Percentiles rank a stretch among this genome's conserved stretches.
phyloP scores from a whole-genome alignment of 2,113 vertebrate genomes.

The Aegotheles bennettii region DNA sequence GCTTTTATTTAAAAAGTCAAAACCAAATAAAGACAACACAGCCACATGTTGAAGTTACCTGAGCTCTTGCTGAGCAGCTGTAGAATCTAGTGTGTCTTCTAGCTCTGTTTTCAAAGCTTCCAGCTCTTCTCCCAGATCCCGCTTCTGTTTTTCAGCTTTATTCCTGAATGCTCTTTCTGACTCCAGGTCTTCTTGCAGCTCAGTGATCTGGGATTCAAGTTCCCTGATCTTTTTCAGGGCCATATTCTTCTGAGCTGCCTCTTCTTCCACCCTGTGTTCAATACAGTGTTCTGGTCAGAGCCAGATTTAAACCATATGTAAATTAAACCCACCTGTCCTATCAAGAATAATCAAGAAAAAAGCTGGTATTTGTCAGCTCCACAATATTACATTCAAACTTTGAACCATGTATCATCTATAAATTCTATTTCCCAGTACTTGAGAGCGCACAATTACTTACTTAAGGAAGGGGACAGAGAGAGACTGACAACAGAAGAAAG shows the following conservation, averaged over 20 bases:
- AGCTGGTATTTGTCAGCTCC: not conserved
- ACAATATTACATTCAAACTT: not conserved
- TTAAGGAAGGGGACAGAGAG: conserved; percentile 7
- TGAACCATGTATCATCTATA: not conserved
- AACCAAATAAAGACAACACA: not conserved
- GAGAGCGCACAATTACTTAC: not conserved
- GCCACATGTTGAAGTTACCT: conserved; percentile 73
- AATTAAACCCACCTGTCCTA: not conserved
- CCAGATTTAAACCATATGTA: not conserved
- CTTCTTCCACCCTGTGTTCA: conserved; percentile 89
- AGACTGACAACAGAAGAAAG: conserved; percentile 31
- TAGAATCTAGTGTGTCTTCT: conserved; percentile 94
- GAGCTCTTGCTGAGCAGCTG: conserved; percentile 94
- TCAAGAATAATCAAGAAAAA: not conserved
- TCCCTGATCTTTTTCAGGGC: conserved; percentile 96
- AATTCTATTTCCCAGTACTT: not conserved
- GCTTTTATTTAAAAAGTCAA: not conserved
- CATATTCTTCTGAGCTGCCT: conserved; percentile 91
- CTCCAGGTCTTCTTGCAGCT: conserved; percentile 95
- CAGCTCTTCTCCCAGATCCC: conserved; percentile 95
- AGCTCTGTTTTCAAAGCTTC: conserved; percentile 96
- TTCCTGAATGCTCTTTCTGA: conserved; percentile 84
- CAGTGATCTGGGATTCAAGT: conserved; percentile 92
- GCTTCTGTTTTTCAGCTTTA: conserved; percentile 94
- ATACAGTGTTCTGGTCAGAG: not conserved